Evolutionary conservation across 2,888 invertebrate species (phyloP).

Genomic region (Xanthostigma xanthostigma): DNA sequence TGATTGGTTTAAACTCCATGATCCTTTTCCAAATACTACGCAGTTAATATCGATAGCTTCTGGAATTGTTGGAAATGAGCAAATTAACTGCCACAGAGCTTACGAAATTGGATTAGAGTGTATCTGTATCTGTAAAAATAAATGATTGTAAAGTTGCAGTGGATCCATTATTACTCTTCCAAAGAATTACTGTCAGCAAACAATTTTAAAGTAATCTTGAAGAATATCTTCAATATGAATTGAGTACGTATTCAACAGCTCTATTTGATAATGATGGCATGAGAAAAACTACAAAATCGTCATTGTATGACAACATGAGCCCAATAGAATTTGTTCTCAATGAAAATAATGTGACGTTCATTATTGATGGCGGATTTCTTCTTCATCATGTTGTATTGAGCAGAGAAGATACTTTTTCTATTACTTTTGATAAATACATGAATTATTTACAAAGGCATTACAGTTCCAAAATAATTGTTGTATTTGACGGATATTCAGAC

Average conservation of each 20-base stretch:
- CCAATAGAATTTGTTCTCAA: no score
- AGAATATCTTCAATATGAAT: conserved; percentile 5
- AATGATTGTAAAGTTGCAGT: conserved; percentile 12
- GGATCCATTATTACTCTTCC: conserved; percentile 6
- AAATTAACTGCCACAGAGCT: conserved; percentile 14
- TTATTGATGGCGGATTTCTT: no score
- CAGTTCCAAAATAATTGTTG: conserved; percentile 16
- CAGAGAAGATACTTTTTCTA: conserved; percentile 15
- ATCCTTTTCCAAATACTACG: conserved; percentile 13
- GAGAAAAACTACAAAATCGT: conserved; percentile 3
- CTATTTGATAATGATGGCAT: conserved; percentile 6
- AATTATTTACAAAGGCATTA: conserved; percentile 16
- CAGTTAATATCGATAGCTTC: conserved; percentile 14
- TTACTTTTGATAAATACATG: conserved; percentile 16
- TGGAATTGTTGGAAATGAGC: conserved; percentile 17
- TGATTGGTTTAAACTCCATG: conserved; percentile 13
- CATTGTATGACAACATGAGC: neutral
- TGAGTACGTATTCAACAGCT: conserved; percentile 5
- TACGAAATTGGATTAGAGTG: conserved; percentile 12
- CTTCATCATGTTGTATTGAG: conserved; percentile 16
- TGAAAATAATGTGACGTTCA: no score
- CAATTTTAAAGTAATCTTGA: conserved; percentile 4
- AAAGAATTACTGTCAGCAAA: conserved; percentile 2
- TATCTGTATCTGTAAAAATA: conserved; percentile 10
- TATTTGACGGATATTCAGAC: conserved; percentile 22